phyloP scores from a whole-genome alignment of 1,140 invertebrate genomes.

The Apis laboriosa region DNA sequence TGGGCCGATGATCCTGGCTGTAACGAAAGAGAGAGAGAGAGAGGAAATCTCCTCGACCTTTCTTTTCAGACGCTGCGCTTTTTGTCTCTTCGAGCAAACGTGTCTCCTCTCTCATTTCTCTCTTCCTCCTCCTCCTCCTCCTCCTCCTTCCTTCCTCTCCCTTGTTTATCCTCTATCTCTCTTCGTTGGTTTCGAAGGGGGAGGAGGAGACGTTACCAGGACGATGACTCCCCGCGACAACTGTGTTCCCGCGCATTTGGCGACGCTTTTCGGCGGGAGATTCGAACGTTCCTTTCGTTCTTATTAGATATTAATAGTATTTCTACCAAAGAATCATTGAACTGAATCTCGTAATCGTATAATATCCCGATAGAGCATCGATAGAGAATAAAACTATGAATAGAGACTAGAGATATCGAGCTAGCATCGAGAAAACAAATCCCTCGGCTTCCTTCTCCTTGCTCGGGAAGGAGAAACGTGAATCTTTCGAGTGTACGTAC shows the following conservation, averaged over 20 bases:
- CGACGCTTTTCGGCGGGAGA: constrained; percentile 30
- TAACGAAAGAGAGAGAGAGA: constrained; percentile 20
- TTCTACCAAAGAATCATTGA: no score
- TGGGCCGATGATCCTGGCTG: constrained; percentile 72
- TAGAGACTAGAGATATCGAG: background rate
- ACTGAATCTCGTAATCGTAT: no score
- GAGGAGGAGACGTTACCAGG: constrained; percentile 62
- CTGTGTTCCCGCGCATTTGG: constrained; percentile 21
- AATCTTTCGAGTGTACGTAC: constrained; percentile 31
- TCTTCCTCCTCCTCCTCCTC: background rate
- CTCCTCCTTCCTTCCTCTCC: background rate
- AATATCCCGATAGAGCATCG: no score
- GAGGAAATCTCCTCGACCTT: constrained; percentile 42
- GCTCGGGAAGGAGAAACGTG: background rate
- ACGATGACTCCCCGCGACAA: constrained; percentile 61
- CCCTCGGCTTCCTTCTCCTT: no score
- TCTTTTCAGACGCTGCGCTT: constrained; percentile 57
- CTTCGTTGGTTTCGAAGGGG: constrained; percentile 21
- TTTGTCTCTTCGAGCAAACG: constrained; percentile 49
- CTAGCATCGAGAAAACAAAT: no score
- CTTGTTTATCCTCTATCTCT: background rate
- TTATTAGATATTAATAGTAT: no score
- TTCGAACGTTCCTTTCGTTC: background rate
- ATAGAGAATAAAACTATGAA: background rate
- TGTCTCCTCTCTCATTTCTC: constrained; percentile 13